Base-by-base conservation (phyloP, 2,888 invertebrate genomes). In the Argyresthia albistria region DNA sequence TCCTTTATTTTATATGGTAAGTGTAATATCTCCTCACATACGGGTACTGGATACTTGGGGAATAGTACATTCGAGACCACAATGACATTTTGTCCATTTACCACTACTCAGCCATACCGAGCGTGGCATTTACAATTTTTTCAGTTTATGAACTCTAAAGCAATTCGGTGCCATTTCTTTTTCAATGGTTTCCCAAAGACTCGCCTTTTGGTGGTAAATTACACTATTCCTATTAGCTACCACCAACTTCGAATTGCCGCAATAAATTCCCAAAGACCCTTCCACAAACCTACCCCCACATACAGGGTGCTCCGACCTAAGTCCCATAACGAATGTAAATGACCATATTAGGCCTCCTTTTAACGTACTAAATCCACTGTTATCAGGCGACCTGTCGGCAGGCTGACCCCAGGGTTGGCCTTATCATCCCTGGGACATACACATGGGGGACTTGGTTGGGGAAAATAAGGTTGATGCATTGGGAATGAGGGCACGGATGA, bases 281-380 rank as follows among this genome's bases (percentile, higher is more conserved):
- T n/a, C 10, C 8, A 39, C n/a, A 39, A 39, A 9, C n/a, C n/a
- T 39, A 39, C 39, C 39, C n/a, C 39, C 9, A 39, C 39, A 39
- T n/a, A 39, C 39, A 39, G 10, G 39, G 39, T 25, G 25, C 6
- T 6, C 25, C 25, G 25, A 25, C 25, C 25, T 25, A 25, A 25
- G 25, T n/a, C 39, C 39, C 67, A 74, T 80, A 82, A 84, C 77
- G 77, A 80, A 84, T 81, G 81, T 76, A 71, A 78, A 81, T 69
- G 80, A 73, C 76, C 77, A 75, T 73, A 83, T 86, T 84, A 82
- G 70, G 78, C 76, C 76, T 81, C 84, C 84, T 86, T 87, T 87
- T 83, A 82, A 82, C 76, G 81, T 83, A 82, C 80, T 84, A 84
- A 83, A 82, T 80, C 76, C 77, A 9, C 36, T 16, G 64, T 71